Base-by-base conservation (phyloP, 2,888 invertebrate species). In the Yponomeuta malinellus region DNA sequence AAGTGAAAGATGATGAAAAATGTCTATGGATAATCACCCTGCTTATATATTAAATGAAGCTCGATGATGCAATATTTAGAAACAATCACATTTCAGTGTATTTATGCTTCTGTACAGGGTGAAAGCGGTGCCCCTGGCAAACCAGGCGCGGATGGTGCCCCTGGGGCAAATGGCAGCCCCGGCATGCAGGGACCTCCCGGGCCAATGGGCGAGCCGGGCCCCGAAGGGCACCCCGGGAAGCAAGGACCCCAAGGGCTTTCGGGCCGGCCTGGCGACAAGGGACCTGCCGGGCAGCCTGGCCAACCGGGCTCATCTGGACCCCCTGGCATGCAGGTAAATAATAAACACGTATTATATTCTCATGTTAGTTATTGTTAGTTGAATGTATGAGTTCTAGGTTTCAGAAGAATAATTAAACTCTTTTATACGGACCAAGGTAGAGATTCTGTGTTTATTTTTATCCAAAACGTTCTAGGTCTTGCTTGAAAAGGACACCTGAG, bases 251-350 rank as follows among this genome's bases (percentile, higher is more conserved):
- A 95, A 0, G 96, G 96, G 68, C 93, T 96, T 73, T 81, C 94
- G 3, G 96, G 96, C 59, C 88, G 96, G 74, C 93, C 94, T 31
- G 97, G 96, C 33, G 96, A 96, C 79, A 96, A 96, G 79, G 96
- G 96, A 70, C 95, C 95, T 0, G 84, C 92, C 23, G 96, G 96
- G 70, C 86, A 93, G 71, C 84, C 93, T 8, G 96, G 96, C 4
- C 85, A 90, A 70, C 88, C 94, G 12, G 96, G 96, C 70, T 82
- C 93, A 37, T 82, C 93, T 12, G 96, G 96, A 73, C 88, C 94
- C 15, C 94, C 95, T 70, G 96, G 96, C 75, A 86, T 95, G 76
- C 95, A 95, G 76, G 96, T 95, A 86, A 85, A 83, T 79, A 70
- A 15, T 43, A 43, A 37, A 37, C 5, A 37, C 37, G 2, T 37